Evolutionary conservation across 2,888 invertebrate species (phyloP), one percentile per base, ranked within the genome.

Genomic region (Eugnorisma glareosa): DNA sequence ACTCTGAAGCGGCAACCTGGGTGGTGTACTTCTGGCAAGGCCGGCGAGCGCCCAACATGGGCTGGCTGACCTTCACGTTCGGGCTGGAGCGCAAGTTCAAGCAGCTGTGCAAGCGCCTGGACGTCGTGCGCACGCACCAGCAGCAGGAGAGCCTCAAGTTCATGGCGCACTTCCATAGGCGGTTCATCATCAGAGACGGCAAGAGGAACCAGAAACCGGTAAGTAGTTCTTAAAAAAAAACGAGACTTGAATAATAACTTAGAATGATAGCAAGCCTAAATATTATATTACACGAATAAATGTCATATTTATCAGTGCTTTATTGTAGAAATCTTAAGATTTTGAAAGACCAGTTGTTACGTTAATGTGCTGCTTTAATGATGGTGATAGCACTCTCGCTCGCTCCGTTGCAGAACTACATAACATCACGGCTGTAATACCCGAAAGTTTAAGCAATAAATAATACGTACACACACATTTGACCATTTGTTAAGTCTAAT

Each of bases 21-120:
- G 99, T 99, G 68, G 99, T 99, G n/a, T 99, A 99, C 96, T 99
- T 99, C 97, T 99, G 99, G 99, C 99, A 99, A 96, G 99, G 99
- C 0, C 97, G 98, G 72, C 98, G 99, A 92, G 99, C 99, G 5
- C 98, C 98, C 82, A 99, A 99, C 95, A 99, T 99, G 99, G 99
- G 99, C 78, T 99, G 99, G 99, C 97, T 99, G 0, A 99, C 99
- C 0, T 99, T 99, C 95, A 99, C 99, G 0, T 99, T 99, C 96
- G 99, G 99, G 90, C 97, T 96, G 24, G 96, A 96, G 91, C 86
- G 96, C 72, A 96, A 96, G 92, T 96, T 96, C 93, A 96, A 96
- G 75, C 94, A 95, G 89, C 92, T 95, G 18, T 96, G 96, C 89
- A 89, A 92, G 71, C 87, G 94, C 0, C 91, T 96, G 0, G 99